Conservation (phyloP, 2,113 vertebrate species). For the Alces alces region DNA sequence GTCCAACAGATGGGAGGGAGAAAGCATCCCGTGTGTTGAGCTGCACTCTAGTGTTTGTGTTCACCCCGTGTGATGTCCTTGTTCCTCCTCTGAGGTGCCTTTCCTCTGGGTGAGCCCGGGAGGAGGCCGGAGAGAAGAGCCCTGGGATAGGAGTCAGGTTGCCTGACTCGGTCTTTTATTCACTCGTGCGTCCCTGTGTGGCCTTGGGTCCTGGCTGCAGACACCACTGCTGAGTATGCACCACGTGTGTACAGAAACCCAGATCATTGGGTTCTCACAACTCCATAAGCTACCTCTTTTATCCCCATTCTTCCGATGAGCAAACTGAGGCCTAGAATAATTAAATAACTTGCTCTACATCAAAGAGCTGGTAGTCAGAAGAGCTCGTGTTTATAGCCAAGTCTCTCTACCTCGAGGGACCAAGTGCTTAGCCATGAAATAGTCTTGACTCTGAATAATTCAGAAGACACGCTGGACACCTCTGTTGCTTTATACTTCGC, state of each 20-base stretch:
- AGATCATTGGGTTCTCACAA: not conserved
- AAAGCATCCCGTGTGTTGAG: not conserved
- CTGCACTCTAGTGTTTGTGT: not conserved
- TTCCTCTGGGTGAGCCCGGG: not conserved
- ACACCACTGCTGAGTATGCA: accelerated
- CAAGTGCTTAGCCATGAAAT: not conserved
- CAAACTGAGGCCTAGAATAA: not conserved
- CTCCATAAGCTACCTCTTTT: not conserved
- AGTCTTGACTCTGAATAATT: not conserved
- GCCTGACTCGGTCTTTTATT: not conserved
- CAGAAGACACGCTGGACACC: not conserved
- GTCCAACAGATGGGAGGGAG: not conserved
- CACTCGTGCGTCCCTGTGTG: not conserved
- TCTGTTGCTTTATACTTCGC: not conserved
- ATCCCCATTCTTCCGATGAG: not conserved
- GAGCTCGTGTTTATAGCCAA: not conserved
- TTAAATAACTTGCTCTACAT: not conserved
- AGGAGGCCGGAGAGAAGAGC: not conserved
- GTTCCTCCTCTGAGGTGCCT: not conserved
- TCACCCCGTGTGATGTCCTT: not conserved
- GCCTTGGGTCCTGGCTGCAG: not conserved
- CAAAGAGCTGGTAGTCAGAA: not conserved
- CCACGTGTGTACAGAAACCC: not conserved
- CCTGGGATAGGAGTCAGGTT: not conserved
- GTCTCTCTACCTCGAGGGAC: not conserved